Conservation (phyloP, 2,113 vertebrate species). For the Theristicus caerulescens region DNA sequence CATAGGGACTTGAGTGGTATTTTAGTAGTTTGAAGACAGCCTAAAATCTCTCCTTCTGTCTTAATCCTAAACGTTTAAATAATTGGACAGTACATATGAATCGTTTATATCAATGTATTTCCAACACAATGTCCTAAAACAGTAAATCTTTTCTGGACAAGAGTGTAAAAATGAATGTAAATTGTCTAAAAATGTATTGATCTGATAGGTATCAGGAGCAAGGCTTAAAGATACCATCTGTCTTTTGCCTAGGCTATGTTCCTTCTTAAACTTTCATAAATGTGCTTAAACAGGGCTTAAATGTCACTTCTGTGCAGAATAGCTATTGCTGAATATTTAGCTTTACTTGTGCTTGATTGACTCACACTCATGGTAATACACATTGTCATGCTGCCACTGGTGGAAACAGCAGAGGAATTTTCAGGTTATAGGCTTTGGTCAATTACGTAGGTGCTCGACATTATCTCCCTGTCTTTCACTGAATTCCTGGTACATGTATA, state of each 20-base stretch:
- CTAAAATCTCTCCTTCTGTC: not conserved
- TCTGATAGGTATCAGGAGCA: not conserved
- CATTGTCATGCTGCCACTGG: not conserved
- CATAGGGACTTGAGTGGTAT: accelerated
- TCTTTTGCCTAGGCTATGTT: not conserved
- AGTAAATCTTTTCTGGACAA: not conserved
- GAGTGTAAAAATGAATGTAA: not conserved
- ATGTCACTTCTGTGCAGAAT: not conserved
- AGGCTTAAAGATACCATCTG: not conserved
- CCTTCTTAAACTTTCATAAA: not conserved
- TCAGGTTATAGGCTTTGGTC: not conserved
- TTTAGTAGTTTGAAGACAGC: not conserved
- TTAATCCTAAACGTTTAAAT: not conserved
- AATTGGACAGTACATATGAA: not conserved
- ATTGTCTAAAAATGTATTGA: not conserved
- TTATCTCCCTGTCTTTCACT: not conserved
- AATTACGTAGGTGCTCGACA: not conserved
- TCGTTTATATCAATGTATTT: not conserved
- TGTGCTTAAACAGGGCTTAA: not conserved
- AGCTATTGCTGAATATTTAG: not conserved
- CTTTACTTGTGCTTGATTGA: not conserved
- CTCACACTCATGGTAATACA: not conserved
- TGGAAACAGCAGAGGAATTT: not conserved
- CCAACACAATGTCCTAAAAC: not conserved
- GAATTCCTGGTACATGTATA: not conserved